Evolutionary conservation across 1,140 invertebrate species (phyloP).

Genomic region (Geopemphigus sp.): DNA sequence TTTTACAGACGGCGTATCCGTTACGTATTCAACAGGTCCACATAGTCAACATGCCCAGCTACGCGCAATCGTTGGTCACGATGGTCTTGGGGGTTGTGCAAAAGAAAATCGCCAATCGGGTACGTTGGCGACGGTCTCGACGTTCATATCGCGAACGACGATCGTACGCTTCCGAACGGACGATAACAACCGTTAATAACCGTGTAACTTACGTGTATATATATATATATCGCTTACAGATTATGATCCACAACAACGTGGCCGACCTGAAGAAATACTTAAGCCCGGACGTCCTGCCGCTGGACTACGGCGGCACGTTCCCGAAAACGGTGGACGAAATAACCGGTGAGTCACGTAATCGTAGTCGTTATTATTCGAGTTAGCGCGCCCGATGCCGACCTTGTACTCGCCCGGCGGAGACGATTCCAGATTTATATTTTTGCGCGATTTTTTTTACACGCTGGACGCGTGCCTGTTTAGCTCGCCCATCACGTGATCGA

Average conservation of each 20-base stretch:
- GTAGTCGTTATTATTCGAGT: no score
- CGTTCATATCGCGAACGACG: no score
- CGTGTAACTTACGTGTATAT: not conserved
- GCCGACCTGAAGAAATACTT: conserved; percentile 16
- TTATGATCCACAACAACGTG: not conserved
- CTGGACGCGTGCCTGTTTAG: no score
- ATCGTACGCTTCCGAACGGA: no score
- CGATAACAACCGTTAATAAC: no score
- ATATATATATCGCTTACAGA: not conserved
- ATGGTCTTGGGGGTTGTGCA: conserved; percentile 8
- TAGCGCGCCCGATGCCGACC: no score
- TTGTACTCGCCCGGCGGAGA: no score
- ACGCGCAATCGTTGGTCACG: conserved; percentile 9
- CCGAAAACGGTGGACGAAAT: conserved; percentile 30
- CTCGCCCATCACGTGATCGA: no score
- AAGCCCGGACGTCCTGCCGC: not conserved
- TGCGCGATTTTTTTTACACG: no score
- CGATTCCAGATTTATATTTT: no score
- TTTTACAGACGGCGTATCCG: conserved; percentile 29
- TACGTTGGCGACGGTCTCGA: not conserved
- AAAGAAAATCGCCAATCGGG: conserved; percentile 24
- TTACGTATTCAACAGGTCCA: conserved; percentile 16
- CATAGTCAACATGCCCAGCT: conserved; percentile 22
- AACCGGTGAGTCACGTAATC: conserved; percentile 5
- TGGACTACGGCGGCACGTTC: conserved; percentile 41